Conservation (phyloP, 1,140 invertebrate species). For the Branchinecta lynchi region DNA sequence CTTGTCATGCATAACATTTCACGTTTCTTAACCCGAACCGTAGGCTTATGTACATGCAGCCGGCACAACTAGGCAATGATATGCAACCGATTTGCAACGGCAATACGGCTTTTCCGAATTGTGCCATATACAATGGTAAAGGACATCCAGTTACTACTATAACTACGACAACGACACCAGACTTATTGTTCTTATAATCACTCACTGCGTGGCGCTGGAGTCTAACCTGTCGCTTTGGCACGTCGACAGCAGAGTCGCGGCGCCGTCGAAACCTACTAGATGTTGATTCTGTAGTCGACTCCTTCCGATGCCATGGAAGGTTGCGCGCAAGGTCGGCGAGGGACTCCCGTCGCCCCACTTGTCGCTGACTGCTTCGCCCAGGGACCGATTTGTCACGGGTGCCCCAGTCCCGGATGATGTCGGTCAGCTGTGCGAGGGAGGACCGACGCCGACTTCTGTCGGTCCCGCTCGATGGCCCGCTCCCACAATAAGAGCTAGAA, state of each 20-base stretch:
- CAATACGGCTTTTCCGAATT: no score
- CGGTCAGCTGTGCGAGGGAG: slow-evolving; percentile 68
- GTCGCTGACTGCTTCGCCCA: not conserved
- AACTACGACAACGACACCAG: no score
- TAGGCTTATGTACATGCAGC: no score
- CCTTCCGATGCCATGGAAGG: slow-evolving; percentile 44
- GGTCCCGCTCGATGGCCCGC: slow-evolving; percentile 37
- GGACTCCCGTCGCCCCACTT: slow-evolving; percentile 23
- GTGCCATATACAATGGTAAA: no score
- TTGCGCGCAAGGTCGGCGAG: slow-evolving; percentile 21
- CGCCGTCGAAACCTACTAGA: slow-evolving; percentile 54
- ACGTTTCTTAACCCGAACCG: no score
- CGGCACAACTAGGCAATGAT: no score
- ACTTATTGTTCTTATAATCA: no score
- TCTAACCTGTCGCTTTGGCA: slow-evolving; percentile 41
- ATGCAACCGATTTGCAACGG: no score
- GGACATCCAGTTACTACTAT: no score
- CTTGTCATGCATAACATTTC: no score
- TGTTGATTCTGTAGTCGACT: slow-evolving; percentile 51
- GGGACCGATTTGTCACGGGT: slow-evolving; percentile 34
- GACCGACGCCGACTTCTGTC: slow-evolving; percentile 44
- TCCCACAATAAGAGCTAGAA: not conserved
- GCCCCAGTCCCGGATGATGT: slow-evolving; percentile 69
- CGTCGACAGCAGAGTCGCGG: slow-evolving; percentile 49
- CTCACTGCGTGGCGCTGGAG: not conserved